phyloP scores from a whole-genome alignment of 2,113 vertebrate species.

The Eulemur rufifrons region DNA sequence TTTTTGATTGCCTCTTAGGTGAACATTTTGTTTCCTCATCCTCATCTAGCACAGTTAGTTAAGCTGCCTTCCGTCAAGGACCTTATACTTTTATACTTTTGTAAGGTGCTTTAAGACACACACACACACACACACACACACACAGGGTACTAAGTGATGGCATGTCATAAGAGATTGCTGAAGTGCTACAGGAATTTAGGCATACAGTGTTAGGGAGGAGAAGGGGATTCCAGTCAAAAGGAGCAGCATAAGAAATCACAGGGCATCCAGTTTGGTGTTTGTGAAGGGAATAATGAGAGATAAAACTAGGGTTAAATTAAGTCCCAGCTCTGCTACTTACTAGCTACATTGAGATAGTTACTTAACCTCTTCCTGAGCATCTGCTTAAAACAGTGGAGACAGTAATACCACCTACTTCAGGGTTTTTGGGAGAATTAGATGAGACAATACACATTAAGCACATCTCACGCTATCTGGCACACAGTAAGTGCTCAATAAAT shows the following conservation, averaged over 20 bases:
- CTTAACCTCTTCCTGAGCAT: neutral
- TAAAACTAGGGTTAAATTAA: conserved; percentile 20
- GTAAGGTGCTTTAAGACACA: neutral
- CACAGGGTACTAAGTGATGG: neutral
- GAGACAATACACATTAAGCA: neutral
- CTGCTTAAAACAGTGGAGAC: neutral
- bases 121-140: neutral
- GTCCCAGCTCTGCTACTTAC: neutral
- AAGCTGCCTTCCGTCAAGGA: neutral
- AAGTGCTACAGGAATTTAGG: neutral
- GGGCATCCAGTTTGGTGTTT: conserved; percentile 2
- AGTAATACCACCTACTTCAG: neutral
- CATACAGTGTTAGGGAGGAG: neutral
- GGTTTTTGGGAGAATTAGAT: neutral
- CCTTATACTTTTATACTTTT: neutral
- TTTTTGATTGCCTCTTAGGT: neutral
- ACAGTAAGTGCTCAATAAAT: neutral
- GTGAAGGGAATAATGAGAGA: neutral
- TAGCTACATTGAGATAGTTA: neutral
- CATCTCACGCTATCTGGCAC: neutral
- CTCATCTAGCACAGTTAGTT: neutral
- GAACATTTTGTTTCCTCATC: neutral
- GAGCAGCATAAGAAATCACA: neutral
- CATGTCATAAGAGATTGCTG: neutral
- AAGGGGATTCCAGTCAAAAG: neutral